These are phyloP conservation scores for Ormyrus nitidulus DNA, from an alignment of 2,888 invertebrate species.

Conservation along the genomic window DNA sequence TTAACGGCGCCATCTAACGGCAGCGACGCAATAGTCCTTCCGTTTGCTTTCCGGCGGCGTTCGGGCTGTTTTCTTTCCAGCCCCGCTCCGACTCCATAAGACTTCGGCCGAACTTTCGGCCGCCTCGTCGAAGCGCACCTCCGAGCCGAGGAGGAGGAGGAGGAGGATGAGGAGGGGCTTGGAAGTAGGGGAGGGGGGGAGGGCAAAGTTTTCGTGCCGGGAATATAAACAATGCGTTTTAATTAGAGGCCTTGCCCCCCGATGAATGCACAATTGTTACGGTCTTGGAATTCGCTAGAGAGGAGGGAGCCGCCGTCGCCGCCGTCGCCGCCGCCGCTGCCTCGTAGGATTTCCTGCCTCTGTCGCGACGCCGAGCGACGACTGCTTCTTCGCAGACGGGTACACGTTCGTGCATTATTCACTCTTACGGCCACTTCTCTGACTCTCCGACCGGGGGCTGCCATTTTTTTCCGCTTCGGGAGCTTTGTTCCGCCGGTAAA, in stretches of 20 bases:
- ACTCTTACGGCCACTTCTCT: no score
- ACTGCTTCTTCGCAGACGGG: background rate
- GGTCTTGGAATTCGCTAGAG: constrained; percentile 32
- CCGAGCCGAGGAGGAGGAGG: background rate
- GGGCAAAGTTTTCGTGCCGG: constrained; percentile 62
- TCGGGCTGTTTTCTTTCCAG: constrained; percentile 32
- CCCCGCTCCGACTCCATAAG: no score
- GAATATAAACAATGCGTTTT: constrained; percentile 74
- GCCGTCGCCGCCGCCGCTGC: background rate
- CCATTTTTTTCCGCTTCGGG: no score
- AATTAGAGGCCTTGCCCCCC: constrained; percentile 68
- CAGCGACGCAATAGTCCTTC: background rate
- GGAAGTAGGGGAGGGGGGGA: background rate
- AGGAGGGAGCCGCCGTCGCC: constrained; percentile 25
- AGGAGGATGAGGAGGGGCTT: constrained; percentile 12
- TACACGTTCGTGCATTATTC: constrained; percentile 11
- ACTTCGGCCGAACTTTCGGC: background rate
- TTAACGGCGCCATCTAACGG: constrained; percentile 5
- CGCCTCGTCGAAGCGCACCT: constrained; percentile 4
- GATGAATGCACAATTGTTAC: constrained; percentile 66
- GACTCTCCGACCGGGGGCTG: no score
- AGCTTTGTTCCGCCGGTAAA: no score
- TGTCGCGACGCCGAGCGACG: background rate
- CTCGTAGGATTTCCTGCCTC: constrained; percentile 33
- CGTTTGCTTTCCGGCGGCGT: constrained; percentile 37